These are phyloP conservation scores for Drosophila cyrtoloma DNA, from an alignment of 2,888 invertebrate genomes.

Conservation along the genomic window DNA sequence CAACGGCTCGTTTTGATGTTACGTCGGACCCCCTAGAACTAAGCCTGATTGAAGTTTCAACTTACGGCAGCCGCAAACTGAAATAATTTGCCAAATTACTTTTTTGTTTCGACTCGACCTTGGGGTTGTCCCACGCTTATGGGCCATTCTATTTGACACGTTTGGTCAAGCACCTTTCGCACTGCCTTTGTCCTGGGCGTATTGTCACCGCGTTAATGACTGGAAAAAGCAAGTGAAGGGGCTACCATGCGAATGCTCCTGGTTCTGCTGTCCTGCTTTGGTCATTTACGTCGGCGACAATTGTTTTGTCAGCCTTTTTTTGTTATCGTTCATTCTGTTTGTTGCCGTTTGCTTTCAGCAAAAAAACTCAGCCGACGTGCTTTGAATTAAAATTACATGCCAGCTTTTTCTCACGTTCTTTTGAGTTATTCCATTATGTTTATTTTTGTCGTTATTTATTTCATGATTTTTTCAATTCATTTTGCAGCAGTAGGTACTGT, in stretches of 20 bases:
- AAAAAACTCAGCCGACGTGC: conserved; percentile 74
- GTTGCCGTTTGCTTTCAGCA: conserved; percentile 70
- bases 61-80: conserved; percentile 74
- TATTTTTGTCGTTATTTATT: conserved; percentile 14
- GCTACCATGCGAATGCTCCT: conserved; percentile 13
- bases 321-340: conserved; percentile 66
- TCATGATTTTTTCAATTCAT: conserved; percentile 32
- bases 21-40: conserved; percentile 12
- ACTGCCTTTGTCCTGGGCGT: conserved; percentile 56
- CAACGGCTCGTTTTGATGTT: conserved; percentile 35
- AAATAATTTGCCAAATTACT: conserved; percentile 80
- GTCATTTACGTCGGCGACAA: conserved; percentile 68
- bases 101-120: conserved; percentile 66
- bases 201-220: conserved; percentile 73
- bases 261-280: conserved; percentile 29
- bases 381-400: conserved; percentile 74
- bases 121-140: conserved; percentile 33
- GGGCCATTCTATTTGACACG: conserved; percentile 58
- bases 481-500: conserved; percentile 22
- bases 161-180: conserved; percentile 74
- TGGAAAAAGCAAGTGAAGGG: conserved; percentile 32
- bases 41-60: conserved; percentile 76
- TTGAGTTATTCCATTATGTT: conserved; percentile 38
- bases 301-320: conserved; percentile 75
- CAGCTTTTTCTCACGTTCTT: conserved; percentile 42